Conservation (phyloP, 1,140 invertebrate genomes). For the Mya arenaria region DNA sequence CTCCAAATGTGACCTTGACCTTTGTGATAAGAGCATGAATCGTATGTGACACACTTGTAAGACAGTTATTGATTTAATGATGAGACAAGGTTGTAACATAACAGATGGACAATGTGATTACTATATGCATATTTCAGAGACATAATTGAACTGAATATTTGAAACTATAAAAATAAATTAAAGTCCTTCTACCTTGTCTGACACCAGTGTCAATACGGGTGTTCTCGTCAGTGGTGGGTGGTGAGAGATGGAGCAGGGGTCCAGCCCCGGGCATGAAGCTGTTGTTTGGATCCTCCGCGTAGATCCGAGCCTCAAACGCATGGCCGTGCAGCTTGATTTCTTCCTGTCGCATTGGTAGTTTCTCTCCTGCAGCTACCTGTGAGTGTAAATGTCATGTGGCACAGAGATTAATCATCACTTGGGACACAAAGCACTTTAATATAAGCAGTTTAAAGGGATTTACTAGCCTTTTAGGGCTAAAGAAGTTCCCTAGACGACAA, state of each 20-base stretch:
- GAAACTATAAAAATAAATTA: no score
- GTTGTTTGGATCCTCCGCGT: conserved; percentile 93
- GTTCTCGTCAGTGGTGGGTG: conserved; percentile 68
- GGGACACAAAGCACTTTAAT: background rate
- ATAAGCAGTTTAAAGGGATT: background rate
- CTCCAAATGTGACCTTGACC: no score
- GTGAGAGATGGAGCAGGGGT: conserved; percentile 86
- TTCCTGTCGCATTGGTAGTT: conserved; percentile 91
- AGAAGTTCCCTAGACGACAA: no score
- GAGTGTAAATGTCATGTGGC: no score
- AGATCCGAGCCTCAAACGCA: conserved; percentile 96
- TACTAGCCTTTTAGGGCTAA: no score
- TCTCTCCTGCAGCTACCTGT: conserved; percentile 91
- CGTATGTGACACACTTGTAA: no score
- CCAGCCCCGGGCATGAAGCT: conserved; percentile 93
- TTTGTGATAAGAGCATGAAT: no score
- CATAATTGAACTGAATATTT: no score
- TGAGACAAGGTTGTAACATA: no score
- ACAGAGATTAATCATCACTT: background rate
- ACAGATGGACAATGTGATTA: no score
- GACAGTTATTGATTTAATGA: no score
- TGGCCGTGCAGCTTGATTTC: conserved; percentile 88
- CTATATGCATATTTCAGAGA: no score
- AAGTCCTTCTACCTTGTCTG: conserved; percentile 78
- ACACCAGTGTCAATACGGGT: conserved; percentile 81